Base-by-base conservation (phyloP, 2,113 vertebrate genomes). In the Nesoenas mayeri region DNA sequence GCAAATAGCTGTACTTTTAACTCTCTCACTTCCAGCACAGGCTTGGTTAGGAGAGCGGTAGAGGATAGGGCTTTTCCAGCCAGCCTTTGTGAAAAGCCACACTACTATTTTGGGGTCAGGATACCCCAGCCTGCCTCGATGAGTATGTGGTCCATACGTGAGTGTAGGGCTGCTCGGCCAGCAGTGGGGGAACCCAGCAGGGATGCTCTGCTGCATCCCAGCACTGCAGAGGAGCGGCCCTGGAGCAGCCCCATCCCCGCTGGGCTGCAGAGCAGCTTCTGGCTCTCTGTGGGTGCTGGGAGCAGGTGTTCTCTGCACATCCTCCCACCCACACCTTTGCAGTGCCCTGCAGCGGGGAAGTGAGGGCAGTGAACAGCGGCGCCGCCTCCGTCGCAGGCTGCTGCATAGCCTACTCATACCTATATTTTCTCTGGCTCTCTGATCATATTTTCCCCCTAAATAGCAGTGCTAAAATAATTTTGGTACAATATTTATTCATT, bases 401-500 rank as follows among this genome's bases (percentile, higher is more conserved):
- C 64, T 70, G 47, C 31, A 12, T 2, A 58, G 19, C 66, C 62
- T 65, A 29, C 31, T 3, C 1, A 58, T 56, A 60, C 0, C 3
- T 57, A 1, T 4, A 32, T 88, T 94, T 79, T 44, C 12, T 57
- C 44, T 72, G 8, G 2, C 58, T 95, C 48, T 79, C 15, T 73
- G 5, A 12, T 47, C 7, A 3, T 34, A 6, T 89, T 91, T 95
- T 14, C 10, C n/a, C 65, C 38, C 12, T 47, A 62, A 92, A 75
- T 29, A 92, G 66, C 18, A 89, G 70, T 26, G 73, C 34, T 69
- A 56, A 91, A 94, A 51, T 88, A 84, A 29, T 83, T 96, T 88
- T 67, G 61, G n/a, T 93, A 95, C 79, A 87, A 78, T 82, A 93
- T 94, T 95, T 89, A 91, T 88, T 96, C 80, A 79, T 91, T 92